Percentiles rank a stretch among this genome's conserved stretches.
Conservation (phyloP, 2,113 vertebrate species). For the Phocoena phocoena region DNA sequence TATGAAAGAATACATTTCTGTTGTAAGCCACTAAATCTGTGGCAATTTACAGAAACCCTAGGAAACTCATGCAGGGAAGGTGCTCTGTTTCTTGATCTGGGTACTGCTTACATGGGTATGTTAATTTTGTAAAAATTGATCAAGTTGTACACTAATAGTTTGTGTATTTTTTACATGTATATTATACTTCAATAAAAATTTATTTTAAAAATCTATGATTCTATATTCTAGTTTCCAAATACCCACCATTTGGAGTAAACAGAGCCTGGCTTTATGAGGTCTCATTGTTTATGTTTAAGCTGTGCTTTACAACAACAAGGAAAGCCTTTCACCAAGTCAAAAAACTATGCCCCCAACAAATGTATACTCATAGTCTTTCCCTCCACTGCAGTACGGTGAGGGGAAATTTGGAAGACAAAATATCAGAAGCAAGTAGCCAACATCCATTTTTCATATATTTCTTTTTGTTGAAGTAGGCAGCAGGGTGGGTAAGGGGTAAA, state of each 20-base stretch:
- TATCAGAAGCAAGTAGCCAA: background rate
- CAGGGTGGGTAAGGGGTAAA: background rate
- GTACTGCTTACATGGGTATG: background rate
- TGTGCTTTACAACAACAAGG: background rate
- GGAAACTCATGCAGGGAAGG: background rate
- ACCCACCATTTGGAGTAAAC: constrained; percentile 19
- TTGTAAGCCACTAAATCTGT: background rate
- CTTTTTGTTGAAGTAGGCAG: background rate
- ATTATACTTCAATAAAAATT: background rate
- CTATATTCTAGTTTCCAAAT: constrained; percentile 30
- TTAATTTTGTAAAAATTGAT: constrained; percentile 45
- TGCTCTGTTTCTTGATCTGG: constrained; percentile 37
- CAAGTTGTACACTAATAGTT: background rate
- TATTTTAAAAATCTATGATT: background rate
- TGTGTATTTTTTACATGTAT: constrained; percentile 12
- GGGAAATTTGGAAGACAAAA: background rate
- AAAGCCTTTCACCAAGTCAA: background rate
- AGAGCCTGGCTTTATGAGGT: background rate
- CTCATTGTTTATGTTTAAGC: constrained; percentile 42
- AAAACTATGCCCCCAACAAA: background rate
- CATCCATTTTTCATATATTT: background rate
- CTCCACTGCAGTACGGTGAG: background rate
- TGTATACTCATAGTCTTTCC: background rate
- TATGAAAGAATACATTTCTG: background rate
- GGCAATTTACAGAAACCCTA: background rate